Evolutionary conservation across 1,140 invertebrate genomes (phyloP).

Genomic region (Belonocnema kinseyi): DNA sequence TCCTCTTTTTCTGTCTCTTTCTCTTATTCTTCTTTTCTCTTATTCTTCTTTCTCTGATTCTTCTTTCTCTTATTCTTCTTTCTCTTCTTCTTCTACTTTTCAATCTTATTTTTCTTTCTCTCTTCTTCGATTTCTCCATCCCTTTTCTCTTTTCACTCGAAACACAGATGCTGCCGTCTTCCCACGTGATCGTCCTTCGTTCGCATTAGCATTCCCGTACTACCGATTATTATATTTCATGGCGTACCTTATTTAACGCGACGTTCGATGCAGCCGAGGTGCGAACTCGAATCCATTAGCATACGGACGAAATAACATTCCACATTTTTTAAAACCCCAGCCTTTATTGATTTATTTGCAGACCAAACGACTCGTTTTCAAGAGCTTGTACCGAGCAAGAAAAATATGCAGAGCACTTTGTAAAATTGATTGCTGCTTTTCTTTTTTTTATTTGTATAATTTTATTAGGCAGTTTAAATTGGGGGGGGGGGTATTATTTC

Average conservation of each 20-base stretch:
- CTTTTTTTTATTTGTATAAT: too few relatives aligned
- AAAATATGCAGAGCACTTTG: not conserved
- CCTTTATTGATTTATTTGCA: constrained; percentile 25
- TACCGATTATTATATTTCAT: constrained; percentile 47
- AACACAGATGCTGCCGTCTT: constrained; percentile 54
- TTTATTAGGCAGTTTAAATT: too few relatives aligned
- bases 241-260: constrained; percentile 38
- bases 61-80: constrained; percentile 13
- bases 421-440: too few relatives aligned
- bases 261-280: constrained; percentile 22
- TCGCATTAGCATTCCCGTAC: constrained; percentile 51
- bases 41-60: too few relatives aligned
- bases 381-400: not conserved
- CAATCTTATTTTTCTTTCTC: constrained; percentile 44
- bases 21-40: constrained; percentile 12
- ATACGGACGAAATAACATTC: constrained; percentile 29
- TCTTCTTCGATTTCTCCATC: constrained; percentile 47
- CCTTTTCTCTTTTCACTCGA: constrained; percentile 48
- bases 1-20: constrained; percentile 37
- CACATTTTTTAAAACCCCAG: constrained; percentile 23
- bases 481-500: too few relatives aligned
- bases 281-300: constrained; percentile 27
- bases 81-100: constrained; percentile 43
- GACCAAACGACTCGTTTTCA: not conserved
- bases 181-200: constrained; percentile 51